Evolutionary conservation across 2,888 invertebrate species (phyloP).

Genomic region (Sphaeridia pumilis): DNA sequence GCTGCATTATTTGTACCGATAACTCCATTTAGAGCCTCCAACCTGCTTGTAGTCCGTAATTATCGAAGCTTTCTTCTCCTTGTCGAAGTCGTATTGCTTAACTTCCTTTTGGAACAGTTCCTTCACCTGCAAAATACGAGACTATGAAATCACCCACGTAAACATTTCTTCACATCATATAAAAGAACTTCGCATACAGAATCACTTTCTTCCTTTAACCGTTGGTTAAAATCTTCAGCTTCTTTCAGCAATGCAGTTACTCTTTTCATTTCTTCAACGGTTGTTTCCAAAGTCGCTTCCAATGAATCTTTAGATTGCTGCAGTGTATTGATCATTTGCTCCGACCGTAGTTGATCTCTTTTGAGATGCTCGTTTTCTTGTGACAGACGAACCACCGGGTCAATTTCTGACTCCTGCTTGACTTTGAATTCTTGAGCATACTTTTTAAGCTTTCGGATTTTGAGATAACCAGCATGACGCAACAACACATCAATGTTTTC

Average conservation of each 20-base stretch:
- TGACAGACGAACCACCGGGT: constrained; percentile 37
- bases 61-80: constrained; percentile 62
- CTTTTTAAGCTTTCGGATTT: constrained; percentile 85
- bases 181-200: constrained; percentile 52
- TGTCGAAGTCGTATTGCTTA: constrained; percentile 58
- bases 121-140: constrained; percentile 47
- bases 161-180: neutral
- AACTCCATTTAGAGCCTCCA: too few species aligned
- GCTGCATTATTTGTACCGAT: too few species aligned
- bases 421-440: constrained; percentile 82
- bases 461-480: constrained; percentile 77
- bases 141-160: neutral
- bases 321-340: constrained; percentile 48
- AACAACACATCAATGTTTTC: constrained; percentile 79
- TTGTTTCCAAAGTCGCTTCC: constrained; percentile 17
- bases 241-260: constrained; percentile 50
- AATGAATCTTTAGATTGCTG: constrained; percentile 38
- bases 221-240: constrained; percentile 59
- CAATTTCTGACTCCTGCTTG: constrained; percentile 47
- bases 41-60: constrained; percentile 83
- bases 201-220: constrained; percentile 53
- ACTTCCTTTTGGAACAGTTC: constrained; percentile 66
- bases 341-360: constrained; percentile 46
- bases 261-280: constrained; percentile 46
- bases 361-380: constrained; percentile 43